These are phyloP conservation scores for Bovichtus diacanthus DNA, from an alignment of 2,797 vertebrate species.

Conservation along the genomic window DNA sequence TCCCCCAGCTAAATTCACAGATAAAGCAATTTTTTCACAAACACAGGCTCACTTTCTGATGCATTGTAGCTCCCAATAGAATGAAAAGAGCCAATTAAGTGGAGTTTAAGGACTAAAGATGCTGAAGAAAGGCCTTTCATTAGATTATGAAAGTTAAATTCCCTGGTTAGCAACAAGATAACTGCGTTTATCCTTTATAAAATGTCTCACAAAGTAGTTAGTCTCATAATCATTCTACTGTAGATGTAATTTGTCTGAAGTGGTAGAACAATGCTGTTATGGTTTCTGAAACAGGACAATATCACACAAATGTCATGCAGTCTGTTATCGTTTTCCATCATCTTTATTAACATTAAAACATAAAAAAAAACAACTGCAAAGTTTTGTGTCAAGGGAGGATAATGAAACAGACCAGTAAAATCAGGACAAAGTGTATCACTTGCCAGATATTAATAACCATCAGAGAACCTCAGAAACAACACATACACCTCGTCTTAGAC, in stretches of 20 bases:
- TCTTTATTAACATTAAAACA: not conserved
- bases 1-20: slow-evolving; percentile 3
- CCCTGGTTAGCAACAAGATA: not conserved
- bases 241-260: not conserved
- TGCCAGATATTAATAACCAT: slow-evolving; percentile 22
- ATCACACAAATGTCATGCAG: not conserved
- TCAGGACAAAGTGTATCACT: not conserved
- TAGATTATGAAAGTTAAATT: slow-evolving; percentile 18
- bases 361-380: not conserved
- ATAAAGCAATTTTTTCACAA: slow-evolving; percentile 20
- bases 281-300: not conserved
- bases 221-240: not conserved
- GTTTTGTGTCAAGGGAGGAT: not conserved
- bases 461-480: slow-evolving; percentile 9
- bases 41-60: not conserved
- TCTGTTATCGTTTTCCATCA: not conserved
- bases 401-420: not conserved
- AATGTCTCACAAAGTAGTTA: not conserved
- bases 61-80: not conserved
- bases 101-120: slow-evolving; percentile 20
- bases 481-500: slow-evolving; percentile 8
- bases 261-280: not conserved
- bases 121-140: not conserved
- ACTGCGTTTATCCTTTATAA: not conserved
- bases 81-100: slow-evolving; percentile 4